phyloP scores from a whole-genome alignment of 2,797 vertebrate genomes.

The Prunella strophiata region DNA sequence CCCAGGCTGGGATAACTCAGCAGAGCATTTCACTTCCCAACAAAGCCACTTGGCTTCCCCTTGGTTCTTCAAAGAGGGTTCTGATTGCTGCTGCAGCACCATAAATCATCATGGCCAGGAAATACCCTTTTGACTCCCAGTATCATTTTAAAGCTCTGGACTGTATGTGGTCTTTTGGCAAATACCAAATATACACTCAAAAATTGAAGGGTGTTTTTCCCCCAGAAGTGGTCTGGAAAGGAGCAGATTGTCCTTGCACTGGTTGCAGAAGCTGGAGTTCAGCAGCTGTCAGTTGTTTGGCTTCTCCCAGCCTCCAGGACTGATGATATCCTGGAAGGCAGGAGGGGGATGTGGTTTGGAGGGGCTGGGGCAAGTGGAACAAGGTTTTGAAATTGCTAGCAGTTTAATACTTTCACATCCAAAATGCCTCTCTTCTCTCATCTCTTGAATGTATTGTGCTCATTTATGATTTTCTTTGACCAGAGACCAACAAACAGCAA shows the following conservation, averaged over 20 bases:
- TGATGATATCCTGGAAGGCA: conserved; percentile 2
- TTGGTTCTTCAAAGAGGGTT: background rate
- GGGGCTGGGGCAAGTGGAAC: background rate
- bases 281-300: background rate
- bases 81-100: background rate
- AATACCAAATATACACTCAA: background rate
- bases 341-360: background rate
- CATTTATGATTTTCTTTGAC: conserved; percentile 24
- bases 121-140: background rate
- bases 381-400: conserved; percentile 16
- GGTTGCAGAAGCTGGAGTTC: conserved; percentile 28
- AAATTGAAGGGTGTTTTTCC: background rate
- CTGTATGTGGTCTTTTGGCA: background rate
- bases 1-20: background rate
- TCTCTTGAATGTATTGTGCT: conserved; percentile 1
- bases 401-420: background rate
- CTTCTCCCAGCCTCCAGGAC: background rate
- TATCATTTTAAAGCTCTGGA: background rate
- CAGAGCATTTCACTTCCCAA: background rate
- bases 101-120: background rate
- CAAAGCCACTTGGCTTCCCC: conserved; percentile 14
- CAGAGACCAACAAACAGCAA: background rate
- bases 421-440: conserved; percentile 6
- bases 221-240: conserved; percentile 12
- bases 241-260: conserved; percentile 34